Percentiles rank a stretch among this genome's conserved stretches.
Evolutionary conservation across 2,113 vertebrate species (phyloP).

Genomic region (Burhinus oedicnemus): DNA sequence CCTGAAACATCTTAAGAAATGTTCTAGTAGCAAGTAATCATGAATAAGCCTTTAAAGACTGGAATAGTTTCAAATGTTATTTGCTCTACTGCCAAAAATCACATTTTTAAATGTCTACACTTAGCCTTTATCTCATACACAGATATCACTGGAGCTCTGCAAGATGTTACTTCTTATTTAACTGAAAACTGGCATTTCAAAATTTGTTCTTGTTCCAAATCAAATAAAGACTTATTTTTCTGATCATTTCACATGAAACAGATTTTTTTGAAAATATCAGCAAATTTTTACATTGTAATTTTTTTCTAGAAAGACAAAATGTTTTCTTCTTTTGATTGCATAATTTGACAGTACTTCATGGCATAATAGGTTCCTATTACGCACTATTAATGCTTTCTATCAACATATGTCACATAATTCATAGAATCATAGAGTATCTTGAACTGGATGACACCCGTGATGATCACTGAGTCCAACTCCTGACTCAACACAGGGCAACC

Average conservation of each 20-base stretch:
- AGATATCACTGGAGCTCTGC: background rate
- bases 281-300: background rate
- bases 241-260: background rate
- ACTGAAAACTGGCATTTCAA: background rate
- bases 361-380: background rate
- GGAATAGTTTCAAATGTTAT: background rate
- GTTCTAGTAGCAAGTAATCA: background rate
- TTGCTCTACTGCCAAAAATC: slow-evolving; percentile 26
- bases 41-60: slow-evolving; percentile 7
- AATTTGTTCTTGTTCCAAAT: slow-evolving; percentile 4
- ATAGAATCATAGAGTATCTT: background rate
- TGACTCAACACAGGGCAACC: background rate
- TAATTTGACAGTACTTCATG: background rate
- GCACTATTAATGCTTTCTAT: background rate
- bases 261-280: background rate
- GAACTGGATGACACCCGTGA: background rate
- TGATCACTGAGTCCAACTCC: background rate
- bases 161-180: slow-evolving; percentile 41
- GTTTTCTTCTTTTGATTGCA: background rate
- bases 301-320: background rate
- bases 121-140: slow-evolving; percentile 1
- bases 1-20: background rate
- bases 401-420: background rate
- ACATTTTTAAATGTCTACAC: slow-evolving; percentile 33
- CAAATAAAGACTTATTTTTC: slow-evolving; percentile 16